Conservation (phyloP, 2,888 invertebrate species). For the Apoderus coryli region DNA sequence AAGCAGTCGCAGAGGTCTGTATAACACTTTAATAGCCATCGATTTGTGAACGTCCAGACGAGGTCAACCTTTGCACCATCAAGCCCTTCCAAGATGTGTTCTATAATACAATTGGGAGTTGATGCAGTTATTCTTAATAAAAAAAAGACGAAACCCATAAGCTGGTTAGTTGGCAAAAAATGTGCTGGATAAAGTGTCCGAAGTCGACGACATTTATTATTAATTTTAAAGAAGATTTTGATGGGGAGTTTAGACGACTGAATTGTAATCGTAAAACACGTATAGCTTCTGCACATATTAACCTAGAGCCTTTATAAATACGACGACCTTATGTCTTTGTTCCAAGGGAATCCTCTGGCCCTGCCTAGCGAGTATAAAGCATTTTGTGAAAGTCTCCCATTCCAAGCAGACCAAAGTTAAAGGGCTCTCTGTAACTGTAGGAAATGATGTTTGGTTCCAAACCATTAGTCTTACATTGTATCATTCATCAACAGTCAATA, state of each 20-base stretch:
- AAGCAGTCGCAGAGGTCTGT: too few relatives aligned
- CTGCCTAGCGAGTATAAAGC: constrained; percentile 2
- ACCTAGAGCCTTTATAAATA: constrained; percentile 3
- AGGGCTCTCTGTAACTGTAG: too few relatives aligned
- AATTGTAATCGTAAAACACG: constrained; percentile 6
- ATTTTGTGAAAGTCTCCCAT: constrained; percentile 2
- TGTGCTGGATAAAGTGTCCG: constrained; percentile 9
- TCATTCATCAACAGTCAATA: too few relatives aligned
- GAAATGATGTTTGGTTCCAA: too few relatives aligned
- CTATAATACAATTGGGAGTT: too few relatives aligned
- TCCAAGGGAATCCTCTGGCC: constrained; percentile 1
- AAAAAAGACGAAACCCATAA: constrained; percentile 5
- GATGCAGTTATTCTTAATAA: too few relatives aligned
- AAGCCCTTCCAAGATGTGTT: too few relatives aligned
- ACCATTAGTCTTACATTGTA: too few relatives aligned
- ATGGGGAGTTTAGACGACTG: constrained; percentile 7
- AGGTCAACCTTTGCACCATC: too few relatives aligned
- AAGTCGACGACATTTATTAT: constrained; percentile 8
- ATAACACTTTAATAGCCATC: too few relatives aligned
- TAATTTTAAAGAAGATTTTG: constrained; percentile 10
- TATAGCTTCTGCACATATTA: constrained; percentile 1
- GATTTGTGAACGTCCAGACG: too few relatives aligned
- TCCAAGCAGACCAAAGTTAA: constrained; percentile 1
- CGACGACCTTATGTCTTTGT: constrained; percentile 3
- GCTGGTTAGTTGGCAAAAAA: constrained; percentile 8